Base-by-base conservation (phyloP, 2,797 vertebrate genomes). In the Rachycentron canadum region DNA sequence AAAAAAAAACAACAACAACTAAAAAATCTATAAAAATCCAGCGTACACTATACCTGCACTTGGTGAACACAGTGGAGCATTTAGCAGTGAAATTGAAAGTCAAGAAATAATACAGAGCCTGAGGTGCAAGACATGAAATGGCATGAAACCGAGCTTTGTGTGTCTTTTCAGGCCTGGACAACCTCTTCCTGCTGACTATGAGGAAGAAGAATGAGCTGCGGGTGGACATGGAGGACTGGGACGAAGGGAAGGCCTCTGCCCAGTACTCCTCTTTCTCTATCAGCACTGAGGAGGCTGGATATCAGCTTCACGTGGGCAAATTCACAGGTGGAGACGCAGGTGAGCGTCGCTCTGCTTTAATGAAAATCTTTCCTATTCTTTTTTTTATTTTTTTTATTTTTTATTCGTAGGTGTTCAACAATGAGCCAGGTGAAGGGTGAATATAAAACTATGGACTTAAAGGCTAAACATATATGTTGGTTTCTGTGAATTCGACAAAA, bases 181-280 rank as follows among this genome's bases (percentile, higher is more conserved):
- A 87, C 78, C 78, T 93, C 38, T 52, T 89, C 66, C 60, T 88
- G 41, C 79, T 91, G 58, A 77, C 71, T 5, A 13, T 55, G 36
- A 88, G 83, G 52, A 93, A 84, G 67, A 56, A 77, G 8, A 84
- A 85, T 6, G 80, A 88, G 73, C 76, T 92, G 41, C 72, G 63
- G 21, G 85, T 92, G 40, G 88, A 92, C 73, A 85, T 89, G 82
- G 82, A 90, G 78, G 81, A 86, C 87, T 88, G 78, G 50, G 53
- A 80, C 0, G 73, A 62, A 25, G 49, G 0, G 6, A 62, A 57
- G 5, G 79, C 68, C 3, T 83, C 5, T 0, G 86, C 91, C n/a
- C 30, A 28, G 2, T 90, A 92, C 81, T 64, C 77, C 0, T 78
- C 64, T 16, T 88, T 91, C 78, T 85, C 76, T 0, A 25, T 91